Evolutionary conservation across 2,113 vertebrate species (phyloP).

Genomic region (Gobio gobio): DNA sequence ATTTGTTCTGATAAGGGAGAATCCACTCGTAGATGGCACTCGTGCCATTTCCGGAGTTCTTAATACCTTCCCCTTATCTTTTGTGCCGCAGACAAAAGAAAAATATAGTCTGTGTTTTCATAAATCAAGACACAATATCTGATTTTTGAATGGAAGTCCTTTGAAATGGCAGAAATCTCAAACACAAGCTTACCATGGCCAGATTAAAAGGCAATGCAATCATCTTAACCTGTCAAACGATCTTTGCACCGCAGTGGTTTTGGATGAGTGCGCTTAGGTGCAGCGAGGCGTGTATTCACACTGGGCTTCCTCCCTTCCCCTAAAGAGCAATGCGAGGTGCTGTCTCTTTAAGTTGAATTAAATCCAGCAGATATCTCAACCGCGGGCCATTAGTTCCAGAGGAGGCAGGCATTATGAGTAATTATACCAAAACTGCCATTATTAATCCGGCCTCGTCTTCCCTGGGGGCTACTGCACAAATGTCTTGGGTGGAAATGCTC

Average conservation of each 20-base stretch:
- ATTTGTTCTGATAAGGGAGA: conserved; percentile 33
- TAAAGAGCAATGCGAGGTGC: conserved; percentile 75
- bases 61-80: conserved; percentile 40
- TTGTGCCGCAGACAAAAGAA: conserved; percentile 23
- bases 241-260: conserved; percentile 24
- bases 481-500: conserved; percentile 66
- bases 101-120: conserved; percentile 32
- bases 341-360: conserved; percentile 78
- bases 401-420: conserved; percentile 80
- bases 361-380: conserved; percentile 79
- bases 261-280: conserved; percentile 31
- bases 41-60: conserved; percentile 39
- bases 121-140: conserved; percentile 25
- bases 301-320: conserved; percentile 44
- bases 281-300: conserved; percentile 20
- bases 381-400: conserved; percentile 78
- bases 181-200: neutral
- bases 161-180: conserved; percentile 37
- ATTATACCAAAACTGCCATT: conserved; percentile 83
- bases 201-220: conserved; percentile 41
- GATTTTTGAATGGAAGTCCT: conserved; percentile 13
- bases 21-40: conserved; percentile 38
- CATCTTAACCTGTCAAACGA: conserved; percentile 40
- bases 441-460: conserved; percentile 78
- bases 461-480: conserved; percentile 67